A percentile compares a stretch with the other conserved stretches of the same genome.
Evolutionary conservation across 1,140 invertebrate species (phyloP).

Genomic region (Brachionus manjavacas): DNA sequence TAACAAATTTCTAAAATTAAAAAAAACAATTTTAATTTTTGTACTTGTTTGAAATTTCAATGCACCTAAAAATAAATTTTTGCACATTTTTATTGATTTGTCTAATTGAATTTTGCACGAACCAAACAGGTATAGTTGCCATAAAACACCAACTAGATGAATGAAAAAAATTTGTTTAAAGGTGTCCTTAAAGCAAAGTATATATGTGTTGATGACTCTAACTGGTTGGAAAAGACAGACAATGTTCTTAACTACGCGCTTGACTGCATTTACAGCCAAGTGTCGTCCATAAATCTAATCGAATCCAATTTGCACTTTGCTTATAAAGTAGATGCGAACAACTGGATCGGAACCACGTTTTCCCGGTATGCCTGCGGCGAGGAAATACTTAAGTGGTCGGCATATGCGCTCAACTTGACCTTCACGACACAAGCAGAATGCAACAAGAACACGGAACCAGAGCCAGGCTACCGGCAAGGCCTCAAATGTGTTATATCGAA

Average conservation of each 20-base stretch:
- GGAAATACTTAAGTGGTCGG: constrained; percentile 1
- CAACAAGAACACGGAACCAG: not conserved
- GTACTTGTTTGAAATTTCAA: not conserved
- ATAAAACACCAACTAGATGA: not conserved
- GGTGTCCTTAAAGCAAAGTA: constrained; percentile 5
- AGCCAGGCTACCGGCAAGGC: constrained; percentile 15
- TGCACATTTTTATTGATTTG: not conserved
- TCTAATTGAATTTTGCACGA: constrained; percentile 7
- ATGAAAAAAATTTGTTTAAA: not conserved
- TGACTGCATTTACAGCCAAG: constrained; percentile 4
- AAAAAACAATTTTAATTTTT: not conserved
- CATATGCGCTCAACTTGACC: not conserved
- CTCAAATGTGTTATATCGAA: constrained; percentile 11
- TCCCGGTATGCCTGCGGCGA: not conserved
- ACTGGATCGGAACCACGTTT: not conserved
- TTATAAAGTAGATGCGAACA: not conserved
- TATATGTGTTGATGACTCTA: constrained; percentile 26
- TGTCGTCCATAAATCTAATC: constrained; percentile 20
- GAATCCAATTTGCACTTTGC: constrained; percentile 15
- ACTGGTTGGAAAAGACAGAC: constrained; percentile 19
- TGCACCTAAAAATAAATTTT: constrained; percentile 7
- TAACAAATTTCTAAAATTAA: not conserved
- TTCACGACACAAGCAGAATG: constrained; percentile 7
- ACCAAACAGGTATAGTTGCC: constrained; percentile 11
- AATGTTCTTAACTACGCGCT: constrained; percentile 3